Evolutionary conservation across 2,888 invertebrate species (phyloP).

Genomic region (Adineta ricciae): DNA sequence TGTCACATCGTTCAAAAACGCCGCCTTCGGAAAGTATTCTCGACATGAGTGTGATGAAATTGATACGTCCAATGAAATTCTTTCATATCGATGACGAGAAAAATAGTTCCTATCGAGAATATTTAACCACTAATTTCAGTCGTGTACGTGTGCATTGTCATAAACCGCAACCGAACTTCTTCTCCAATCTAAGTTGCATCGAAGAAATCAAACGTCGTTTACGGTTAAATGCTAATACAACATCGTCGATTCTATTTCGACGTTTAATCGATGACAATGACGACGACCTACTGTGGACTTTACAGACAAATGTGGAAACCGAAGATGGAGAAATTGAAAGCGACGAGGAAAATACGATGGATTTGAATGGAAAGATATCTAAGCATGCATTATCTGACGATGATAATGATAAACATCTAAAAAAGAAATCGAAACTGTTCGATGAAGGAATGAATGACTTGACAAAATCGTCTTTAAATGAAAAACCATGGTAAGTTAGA

Average conservation of each 20-base stretch:
- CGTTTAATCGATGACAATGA: neutral
- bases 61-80: neutral
- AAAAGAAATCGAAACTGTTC: neutral
- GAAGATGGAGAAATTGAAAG: conserved; percentile 21
- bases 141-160: neutral
- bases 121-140: neutral
- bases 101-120: neutral
- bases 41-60: conserved; percentile 14
- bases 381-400: neutral
- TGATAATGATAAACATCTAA: neutral
- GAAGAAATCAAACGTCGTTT: conserved; percentile 17
- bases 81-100: neutral
- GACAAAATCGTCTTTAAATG: neutral
- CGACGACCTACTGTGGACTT: neutral
- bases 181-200: neutral
- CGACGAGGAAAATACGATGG: neutral
- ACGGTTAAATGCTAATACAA: neutral
- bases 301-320: neutral
- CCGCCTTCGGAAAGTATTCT: neutral
- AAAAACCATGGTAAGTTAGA: neutral
- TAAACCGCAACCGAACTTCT: conserved; percentile 3
- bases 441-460: neutral
- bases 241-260: neutral
- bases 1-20: neutral
- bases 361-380: neutral